Conservation (phyloP, 2,888 invertebrate genomes). For the Apeira syringaria region DNA sequence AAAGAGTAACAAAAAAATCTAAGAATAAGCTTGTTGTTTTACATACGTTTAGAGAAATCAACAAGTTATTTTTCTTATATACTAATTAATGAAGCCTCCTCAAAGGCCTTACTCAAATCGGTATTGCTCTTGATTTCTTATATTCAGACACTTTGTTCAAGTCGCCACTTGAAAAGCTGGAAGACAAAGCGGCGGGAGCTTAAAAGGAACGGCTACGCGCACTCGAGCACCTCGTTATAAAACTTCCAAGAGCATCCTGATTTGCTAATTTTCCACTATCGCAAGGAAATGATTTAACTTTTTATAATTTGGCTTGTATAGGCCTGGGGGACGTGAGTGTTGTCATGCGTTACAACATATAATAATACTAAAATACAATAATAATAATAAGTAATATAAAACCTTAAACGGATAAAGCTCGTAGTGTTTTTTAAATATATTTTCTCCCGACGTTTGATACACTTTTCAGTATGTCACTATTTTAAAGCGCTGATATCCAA, state of each 20-base stretch:
- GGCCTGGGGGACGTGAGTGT: conserved; percentile 27
- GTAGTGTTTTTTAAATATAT: too few species aligned
- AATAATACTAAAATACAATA: too few species aligned
- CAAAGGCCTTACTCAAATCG: conserved; percentile 2
- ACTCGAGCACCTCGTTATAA: conserved; percentile 39
- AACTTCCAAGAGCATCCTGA: conserved; percentile 27
- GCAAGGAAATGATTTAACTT: conserved; percentile 19
- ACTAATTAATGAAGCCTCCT: neutral
- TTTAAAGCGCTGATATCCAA: too few species aligned
- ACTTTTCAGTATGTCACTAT: too few species aligned
- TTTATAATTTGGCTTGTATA: conserved; percentile 1
- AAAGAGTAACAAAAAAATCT: too few species aligned
- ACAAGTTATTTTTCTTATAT: too few species aligned
- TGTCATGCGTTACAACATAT: conserved; percentile 51
- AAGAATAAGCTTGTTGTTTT: too few species aligned
- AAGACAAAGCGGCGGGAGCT: conserved; percentile 16
- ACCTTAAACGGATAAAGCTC: too few species aligned
- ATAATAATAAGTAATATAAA: too few species aligned
- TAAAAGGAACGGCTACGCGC: conserved; percentile 29
- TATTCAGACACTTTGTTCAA: conserved; percentile 15
- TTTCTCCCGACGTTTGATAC: too few species aligned
- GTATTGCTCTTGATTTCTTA: conserved; percentile 16
- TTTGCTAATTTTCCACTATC: conserved; percentile 30
- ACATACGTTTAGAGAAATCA: too few species aligned
- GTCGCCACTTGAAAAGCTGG: conserved; percentile 13